Evolutionary conservation across 2,888 invertebrate genomes (phyloP).

Genomic region (Epirrhoe alternata): DNA sequence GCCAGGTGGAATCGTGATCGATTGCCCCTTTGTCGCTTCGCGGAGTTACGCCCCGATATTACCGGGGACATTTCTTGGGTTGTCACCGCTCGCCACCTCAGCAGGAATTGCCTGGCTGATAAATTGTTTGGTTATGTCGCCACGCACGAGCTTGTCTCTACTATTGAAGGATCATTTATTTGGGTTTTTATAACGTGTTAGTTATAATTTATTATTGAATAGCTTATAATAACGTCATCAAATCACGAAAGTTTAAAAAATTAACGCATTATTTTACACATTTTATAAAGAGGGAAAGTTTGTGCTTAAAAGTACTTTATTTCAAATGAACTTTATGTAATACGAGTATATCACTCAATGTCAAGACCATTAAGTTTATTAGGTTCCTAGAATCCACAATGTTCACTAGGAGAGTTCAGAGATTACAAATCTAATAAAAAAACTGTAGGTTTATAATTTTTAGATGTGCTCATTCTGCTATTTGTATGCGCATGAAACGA

Average conservation of each 20-base stretch:
- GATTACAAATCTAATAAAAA: too few relatives aligned
- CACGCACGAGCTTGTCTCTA: conserved; percentile 50
- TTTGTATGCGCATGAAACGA: neutral
- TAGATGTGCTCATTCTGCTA: neutral
- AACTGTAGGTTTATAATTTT: too few relatives aligned
- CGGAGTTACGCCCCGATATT: conserved; percentile 60
- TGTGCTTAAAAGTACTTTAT: too few relatives aligned
- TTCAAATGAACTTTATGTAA: too few relatives aligned
- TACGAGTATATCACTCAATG: too few relatives aligned
- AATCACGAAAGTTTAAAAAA: too few relatives aligned
- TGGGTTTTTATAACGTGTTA: neutral
- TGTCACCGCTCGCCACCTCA: conserved; percentile 65
- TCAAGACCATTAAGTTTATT: too few relatives aligned
- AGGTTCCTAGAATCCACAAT: too few relatives aligned
- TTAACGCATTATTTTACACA: too few relatives aligned
- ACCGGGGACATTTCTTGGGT: conserved; percentile 68
- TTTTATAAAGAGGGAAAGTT: too few relatives aligned
- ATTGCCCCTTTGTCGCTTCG: conserved; percentile 75
- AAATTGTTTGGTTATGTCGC: conserved; percentile 57
- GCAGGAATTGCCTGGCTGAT: conserved; percentile 64
- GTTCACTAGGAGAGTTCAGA: too few relatives aligned
- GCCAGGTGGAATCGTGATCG: conserved; percentile 77
- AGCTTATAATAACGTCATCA: too few relatives aligned
- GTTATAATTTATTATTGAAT: neutral
- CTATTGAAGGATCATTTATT: conserved; percentile 24